phyloP scores from a whole-genome alignment of 1,140 invertebrate species.

The Anagrus nilaparvatae region DNA sequence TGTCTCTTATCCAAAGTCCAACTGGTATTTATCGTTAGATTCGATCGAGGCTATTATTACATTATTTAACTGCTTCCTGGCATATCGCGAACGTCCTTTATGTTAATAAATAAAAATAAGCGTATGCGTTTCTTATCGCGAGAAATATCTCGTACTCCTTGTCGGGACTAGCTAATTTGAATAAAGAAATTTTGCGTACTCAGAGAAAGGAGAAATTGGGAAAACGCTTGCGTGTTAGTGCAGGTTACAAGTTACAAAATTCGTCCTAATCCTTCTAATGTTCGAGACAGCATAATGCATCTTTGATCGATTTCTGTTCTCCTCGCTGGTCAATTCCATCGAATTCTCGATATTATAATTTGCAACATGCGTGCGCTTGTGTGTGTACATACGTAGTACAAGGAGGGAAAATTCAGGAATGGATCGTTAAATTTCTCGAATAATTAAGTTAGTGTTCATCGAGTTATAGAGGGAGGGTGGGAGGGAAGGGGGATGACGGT shows the following conservation, averaged over 20 bases:
- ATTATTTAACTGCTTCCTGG: conserved; percentile 45
- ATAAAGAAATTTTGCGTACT: conserved; percentile 4
- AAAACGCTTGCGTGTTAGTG: too few species aligned
- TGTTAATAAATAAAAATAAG: conserved; percentile 40
- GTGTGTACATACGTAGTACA: conserved; percentile 9
- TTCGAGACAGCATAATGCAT: too few species aligned
- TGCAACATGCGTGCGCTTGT: conserved; percentile 12
- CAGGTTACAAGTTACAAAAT: too few species aligned
- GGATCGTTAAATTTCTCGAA: conserved; percentile 44
- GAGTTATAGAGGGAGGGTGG: conserved; percentile 32
- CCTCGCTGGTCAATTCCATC: conserved; percentile 24
- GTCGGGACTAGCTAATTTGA: conserved; percentile 9
- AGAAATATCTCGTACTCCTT: too few species aligned
- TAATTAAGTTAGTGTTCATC: conserved; percentile 43
- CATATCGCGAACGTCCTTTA: conserved; percentile 42
- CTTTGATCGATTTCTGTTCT: conserved; percentile 27
- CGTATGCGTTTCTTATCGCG: background rate
- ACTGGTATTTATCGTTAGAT: background rate
- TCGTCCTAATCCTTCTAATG: too few species aligned
- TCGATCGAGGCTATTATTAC: conserved; percentile 21
- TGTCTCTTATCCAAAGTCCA: conserved; percentile 15
- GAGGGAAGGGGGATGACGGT: conserved; percentile 36
- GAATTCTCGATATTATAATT: too few species aligned
- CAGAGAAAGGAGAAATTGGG: too few species aligned
- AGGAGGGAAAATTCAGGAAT: conserved; percentile 31